phyloP scores from a whole-genome alignment of 2,888 invertebrate species.

The Drosophila pseudotalamancana region DNA sequence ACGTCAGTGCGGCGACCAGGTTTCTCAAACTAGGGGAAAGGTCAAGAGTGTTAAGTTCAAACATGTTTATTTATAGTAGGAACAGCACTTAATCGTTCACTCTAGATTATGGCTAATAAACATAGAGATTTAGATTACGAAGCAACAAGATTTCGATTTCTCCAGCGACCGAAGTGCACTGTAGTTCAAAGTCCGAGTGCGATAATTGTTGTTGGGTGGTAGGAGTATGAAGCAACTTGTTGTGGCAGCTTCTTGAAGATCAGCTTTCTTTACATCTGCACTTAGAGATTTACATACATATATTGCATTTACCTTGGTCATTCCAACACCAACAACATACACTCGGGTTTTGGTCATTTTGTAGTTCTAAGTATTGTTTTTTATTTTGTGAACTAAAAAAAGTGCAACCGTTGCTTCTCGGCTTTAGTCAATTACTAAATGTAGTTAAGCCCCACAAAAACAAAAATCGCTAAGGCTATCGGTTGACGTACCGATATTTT shows the following conservation, averaged over 20 bases:
- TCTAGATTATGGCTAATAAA: constrained; percentile 24
- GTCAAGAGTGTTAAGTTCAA: constrained; percentile 9
- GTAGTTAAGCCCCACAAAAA: constrained; percentile 15
- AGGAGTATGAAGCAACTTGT: constrained; percentile 11
- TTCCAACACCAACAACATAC: constrained; percentile 97
- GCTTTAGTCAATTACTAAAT: constrained; percentile 40
- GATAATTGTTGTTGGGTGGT: constrained; percentile 19
- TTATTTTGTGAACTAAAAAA: background rate
- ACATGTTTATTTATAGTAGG: constrained; percentile 7
- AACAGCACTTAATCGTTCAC: constrained; percentile 30
- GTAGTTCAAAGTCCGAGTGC: constrained; percentile 58
- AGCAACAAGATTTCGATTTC: constrained; percentile 34
- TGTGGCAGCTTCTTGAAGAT: constrained; percentile 15
- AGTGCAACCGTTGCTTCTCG: constrained; percentile 24
- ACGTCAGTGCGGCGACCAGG: constrained; percentile 91
- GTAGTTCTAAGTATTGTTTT: constrained; percentile 2
- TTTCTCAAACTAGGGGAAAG: constrained; percentile 91
- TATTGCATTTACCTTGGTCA: constrained; percentile 92
- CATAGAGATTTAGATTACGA: constrained; percentile 30
- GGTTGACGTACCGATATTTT: background rate
- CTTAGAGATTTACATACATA: background rate
- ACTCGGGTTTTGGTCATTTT: constrained; percentile 86
- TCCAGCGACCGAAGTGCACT: constrained; percentile 58
- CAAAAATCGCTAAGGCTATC: background rate
- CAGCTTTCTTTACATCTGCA: background rate